phyloP scores from a whole-genome alignment of 2,113 vertebrate genomes.

The Pedetes capensis region DNA sequence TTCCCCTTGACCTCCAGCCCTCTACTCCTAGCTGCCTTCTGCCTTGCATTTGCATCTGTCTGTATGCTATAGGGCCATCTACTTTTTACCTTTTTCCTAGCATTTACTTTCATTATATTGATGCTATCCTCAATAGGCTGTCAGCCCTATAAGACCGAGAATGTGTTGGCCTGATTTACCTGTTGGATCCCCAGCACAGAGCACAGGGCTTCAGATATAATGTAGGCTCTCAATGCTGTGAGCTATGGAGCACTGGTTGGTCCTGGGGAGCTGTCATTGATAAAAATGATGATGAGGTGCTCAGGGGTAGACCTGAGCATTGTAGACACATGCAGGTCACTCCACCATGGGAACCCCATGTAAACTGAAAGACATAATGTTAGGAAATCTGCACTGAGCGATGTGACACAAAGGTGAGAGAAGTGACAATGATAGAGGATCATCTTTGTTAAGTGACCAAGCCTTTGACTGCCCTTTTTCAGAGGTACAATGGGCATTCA shows the following conservation, averaged over 20 bases:
- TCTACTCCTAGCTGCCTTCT: not conserved
- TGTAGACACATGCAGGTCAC: not conserved
- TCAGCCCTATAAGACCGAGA: not conserved
- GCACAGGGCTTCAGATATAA: not conserved
- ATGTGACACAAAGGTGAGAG: not conserved
- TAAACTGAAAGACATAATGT: not conserved
- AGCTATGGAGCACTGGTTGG: rapidly evolving
- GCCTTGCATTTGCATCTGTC: not conserved
- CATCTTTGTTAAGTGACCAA: not conserved
- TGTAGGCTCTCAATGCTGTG: not conserved
- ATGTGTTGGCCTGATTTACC: not conserved
- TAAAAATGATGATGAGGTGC: not conserved
- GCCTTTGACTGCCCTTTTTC: not conserved
- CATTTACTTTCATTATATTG: not conserved
- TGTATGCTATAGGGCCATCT: not conserved
- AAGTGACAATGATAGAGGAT: not conserved
- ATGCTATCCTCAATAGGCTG: not conserved
- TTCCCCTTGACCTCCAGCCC: not conserved
- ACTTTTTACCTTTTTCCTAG: not conserved
- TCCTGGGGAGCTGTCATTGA: not conserved
- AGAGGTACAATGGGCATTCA: no score
- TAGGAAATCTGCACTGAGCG: not conserved
- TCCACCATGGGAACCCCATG: rapidly evolving
- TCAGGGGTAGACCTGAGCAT: not conserved
- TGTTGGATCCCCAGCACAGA: not conserved